These are phyloP conservation scores for Caenorhabditis drosophilae DNA, from an alignment of 2,888 invertebrate genomes.

Conservation along the genomic window DNA sequence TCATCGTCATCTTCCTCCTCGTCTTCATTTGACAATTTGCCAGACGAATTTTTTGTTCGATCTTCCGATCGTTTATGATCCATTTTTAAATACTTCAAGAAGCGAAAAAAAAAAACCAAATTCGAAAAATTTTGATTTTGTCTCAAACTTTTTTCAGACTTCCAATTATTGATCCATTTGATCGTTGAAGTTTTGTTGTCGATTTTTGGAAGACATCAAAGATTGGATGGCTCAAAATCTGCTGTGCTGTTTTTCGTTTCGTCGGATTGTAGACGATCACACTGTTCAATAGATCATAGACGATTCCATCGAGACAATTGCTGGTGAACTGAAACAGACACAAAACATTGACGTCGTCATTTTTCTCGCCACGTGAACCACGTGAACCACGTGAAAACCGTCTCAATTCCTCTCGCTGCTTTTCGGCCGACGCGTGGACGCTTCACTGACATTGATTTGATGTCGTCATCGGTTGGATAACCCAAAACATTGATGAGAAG, in stretches of 20 bases:
- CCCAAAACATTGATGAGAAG: conserved; percentile 54
- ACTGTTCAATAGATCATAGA: conserved; percentile 25
- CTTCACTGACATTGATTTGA: conserved; percentile 49
- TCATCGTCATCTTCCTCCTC: no score
- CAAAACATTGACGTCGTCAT: background rate
- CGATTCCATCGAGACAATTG: conserved; percentile 13
- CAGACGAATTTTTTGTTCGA: no score
- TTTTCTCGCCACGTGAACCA: background rate
- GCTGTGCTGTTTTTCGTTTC: conserved; percentile 17
- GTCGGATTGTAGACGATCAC: conserved; percentile 23
- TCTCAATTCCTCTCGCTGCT: conserved; percentile 43
- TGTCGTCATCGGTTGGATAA: conserved; percentile 55
- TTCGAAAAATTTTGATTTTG: no score
- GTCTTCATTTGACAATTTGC: no score
- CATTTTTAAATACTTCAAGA: no score
- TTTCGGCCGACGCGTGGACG: conserved; percentile 47
- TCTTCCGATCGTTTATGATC: no score
- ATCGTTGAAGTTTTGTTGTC: no score
- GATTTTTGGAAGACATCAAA: conserved; percentile 26
- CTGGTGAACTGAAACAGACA: conserved; percentile 24
- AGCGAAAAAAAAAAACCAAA: no score
- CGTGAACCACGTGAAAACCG: conserved; percentile 16
- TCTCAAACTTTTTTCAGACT: no score
- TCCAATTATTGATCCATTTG: no score
- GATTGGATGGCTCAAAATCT: conserved; percentile 22